Percentiles rank a stretch among this genome's conserved stretches.
phyloP scores from a whole-genome alignment of 2,888 invertebrate genomes.

The Priocnemis perturbator region DNA sequence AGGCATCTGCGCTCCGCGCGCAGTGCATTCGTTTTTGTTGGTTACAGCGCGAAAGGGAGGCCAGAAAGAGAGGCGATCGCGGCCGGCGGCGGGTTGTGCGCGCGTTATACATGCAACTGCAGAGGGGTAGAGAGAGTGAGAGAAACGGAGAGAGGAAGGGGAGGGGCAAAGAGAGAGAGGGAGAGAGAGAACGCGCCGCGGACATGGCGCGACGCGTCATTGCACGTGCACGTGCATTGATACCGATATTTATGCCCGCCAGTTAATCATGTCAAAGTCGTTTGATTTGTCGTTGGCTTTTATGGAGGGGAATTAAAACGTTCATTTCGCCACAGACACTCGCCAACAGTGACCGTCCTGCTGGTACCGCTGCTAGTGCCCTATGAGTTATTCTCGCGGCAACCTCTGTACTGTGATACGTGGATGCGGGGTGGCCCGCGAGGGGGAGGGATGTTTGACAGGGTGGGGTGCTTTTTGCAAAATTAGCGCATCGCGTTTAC shows the following conservation, averaged over 20 bases:
- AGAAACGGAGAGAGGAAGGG: slow-evolving; percentile 18
- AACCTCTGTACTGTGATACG: slow-evolving; percentile 41
- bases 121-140: slow-evolving; percentile 26
- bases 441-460: slow-evolving; percentile 7
- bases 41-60: slow-evolving; percentile 1
- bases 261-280: slow-evolving; percentile 74
- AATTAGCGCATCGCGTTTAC: slow-evolving; percentile 65
- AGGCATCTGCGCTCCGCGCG: slow-evolving; percentile 29
- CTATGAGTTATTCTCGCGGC: slow-evolving; percentile 69
- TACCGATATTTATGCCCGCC: slow-evolving; percentile 74
- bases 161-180: slow-evolving; percentile 24
- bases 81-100: slow-evolving; percentile 12
- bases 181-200: slow-evolving; percentile 39
- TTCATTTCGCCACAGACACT: slow-evolving; percentile 74
- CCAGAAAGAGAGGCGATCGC: slow-evolving; percentile 2
- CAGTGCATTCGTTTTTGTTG: slow-evolving; percentile 22
- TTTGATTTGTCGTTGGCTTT: slow-evolving; percentile 75
- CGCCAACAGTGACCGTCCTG: slow-evolving; percentile 68
- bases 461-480: slow-evolving; percentile 67
- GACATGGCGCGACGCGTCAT: slow-evolving; percentile 68
- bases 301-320: slow-evolving; percentile 75
- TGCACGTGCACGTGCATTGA: slow-evolving; percentile 73
- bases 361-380: slow-evolving; percentile 48
- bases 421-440: slow-evolving; percentile 18
- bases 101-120: slow-evolving; percentile 7